A percentile compares a stretch with the other conserved stretches of the same genome.
These are phyloP conservation scores for Liolophura sinensis DNA, from an alignment of 1,140 invertebrate species.

Conservation along the genomic window DNA sequence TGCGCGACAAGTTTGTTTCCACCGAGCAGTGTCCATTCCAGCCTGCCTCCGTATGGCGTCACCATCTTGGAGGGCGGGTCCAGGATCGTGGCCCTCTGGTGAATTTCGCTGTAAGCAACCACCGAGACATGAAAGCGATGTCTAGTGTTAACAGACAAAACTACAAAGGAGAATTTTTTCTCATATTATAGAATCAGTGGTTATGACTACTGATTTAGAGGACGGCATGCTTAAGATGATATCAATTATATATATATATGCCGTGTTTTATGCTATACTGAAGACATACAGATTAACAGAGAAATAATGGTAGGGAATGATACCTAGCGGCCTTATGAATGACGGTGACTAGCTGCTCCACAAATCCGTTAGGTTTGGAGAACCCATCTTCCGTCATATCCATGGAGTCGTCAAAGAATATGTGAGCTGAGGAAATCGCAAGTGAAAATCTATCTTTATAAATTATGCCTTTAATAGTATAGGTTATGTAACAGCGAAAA, in stretches of 20 bases:
- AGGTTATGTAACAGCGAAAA: slow-evolving; percentile 6
- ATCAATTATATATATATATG: neutral
- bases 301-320: neutral
- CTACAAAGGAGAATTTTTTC: neutral
- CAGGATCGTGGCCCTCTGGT: slow-evolving; percentile 73
- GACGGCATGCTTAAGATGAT: neutral
- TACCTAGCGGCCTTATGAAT: slow-evolving; percentile 89
- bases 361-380: slow-evolving; percentile 87
- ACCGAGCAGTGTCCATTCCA: slow-evolving; percentile 93
- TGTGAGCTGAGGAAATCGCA: slow-evolving; percentile 72
- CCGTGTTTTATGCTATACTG: neutral
- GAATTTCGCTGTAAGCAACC: slow-evolving; percentile 9
- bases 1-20: slow-evolving; percentile 98
- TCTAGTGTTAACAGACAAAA: neutral
- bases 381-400: slow-evolving; percentile 89
- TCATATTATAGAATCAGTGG: neutral
- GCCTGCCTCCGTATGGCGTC: slow-evolving; percentile 91
- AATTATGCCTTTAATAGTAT: no score
- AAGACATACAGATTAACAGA: neutral
- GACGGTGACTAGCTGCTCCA: slow-evolving; percentile 85
- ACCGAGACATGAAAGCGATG: neutral
- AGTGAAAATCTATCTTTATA: neutral
- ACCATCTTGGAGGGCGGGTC: slow-evolving; percentile 88
- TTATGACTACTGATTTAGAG: neutral
- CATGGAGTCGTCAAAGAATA: slow-evolving; percentile 98